Percentiles rank a stretch among this genome's conserved stretches.
phyloP scores from a whole-genome alignment of 1,140 invertebrate species.

The Cylas formicarius region DNA sequence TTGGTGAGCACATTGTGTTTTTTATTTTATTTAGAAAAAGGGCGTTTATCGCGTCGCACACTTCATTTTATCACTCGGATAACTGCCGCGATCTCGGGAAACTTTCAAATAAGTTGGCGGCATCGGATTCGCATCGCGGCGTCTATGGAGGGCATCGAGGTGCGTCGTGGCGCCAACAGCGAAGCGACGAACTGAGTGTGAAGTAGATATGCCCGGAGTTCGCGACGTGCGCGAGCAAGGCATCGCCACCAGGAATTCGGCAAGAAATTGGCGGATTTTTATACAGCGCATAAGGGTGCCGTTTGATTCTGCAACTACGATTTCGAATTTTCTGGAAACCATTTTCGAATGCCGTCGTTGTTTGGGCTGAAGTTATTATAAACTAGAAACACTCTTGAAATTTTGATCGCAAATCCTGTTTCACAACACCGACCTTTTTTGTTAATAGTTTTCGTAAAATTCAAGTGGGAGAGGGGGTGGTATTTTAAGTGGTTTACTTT shows the following conservation, averaged over 20 bases:
- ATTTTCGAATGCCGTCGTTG: no score
- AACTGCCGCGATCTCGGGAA: constrained; percentile 7
- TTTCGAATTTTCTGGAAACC: no score
- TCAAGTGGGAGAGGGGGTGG: no score
- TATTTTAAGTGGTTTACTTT: no score
- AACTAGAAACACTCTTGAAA: no score
- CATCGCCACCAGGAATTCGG: constrained; percentile 3
- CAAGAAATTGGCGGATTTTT: constrained; percentile 7
- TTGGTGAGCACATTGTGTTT: not conserved
- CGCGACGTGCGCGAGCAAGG: constrained; percentile 14
- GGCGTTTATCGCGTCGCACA: constrained; percentile 14
- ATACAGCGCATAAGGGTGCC: no score
- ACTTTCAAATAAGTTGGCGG: constrained; percentile 18
- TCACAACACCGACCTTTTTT: no score
- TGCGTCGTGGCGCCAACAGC: constrained; percentile 17
- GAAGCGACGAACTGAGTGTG: constrained; percentile 17
- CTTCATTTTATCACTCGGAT: constrained; percentile 18
- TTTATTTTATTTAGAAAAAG: not conserved
- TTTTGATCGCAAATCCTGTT: no score
- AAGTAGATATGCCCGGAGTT: constrained; percentile 14
- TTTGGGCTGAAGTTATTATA: no score
- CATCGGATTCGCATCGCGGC: constrained; percentile 12
- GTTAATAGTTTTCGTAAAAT: no score
- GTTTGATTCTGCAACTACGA: no score
- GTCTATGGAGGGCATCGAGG: constrained; percentile 13